Evolutionary conservation across 2,113 vertebrate species (phyloP), one percentile per base, ranked within the genome.

Genomic region (Tetrax tetrax): DNA sequence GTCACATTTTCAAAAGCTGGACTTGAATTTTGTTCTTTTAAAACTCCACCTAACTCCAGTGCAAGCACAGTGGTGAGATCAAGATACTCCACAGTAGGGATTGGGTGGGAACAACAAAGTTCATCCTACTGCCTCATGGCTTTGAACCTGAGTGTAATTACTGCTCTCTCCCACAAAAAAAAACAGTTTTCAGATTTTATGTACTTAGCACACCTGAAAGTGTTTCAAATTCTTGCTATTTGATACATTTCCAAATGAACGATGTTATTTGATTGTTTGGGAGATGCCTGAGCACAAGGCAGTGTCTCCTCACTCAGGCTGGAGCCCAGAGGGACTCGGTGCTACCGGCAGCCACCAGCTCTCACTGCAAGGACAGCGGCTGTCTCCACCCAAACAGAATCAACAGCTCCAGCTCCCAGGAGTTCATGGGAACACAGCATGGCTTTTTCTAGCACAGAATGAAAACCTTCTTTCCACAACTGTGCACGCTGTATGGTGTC

Each of bases 401-500:
- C 48, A 87, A 24, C 59, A 37, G 4, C 76, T 60, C 35, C 68
- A 22, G 51, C 31, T 50, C 72, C 77, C 18, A 25, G 16, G 50
- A 33, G 65, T 7, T 80, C 76, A 47, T 4, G 16, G 35, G 7
- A 88, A 64, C 53, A 28, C 16, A 20, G 33, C 24, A 41, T 19
- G 25, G 10, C 3, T 59, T 68, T 47, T 77, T 14, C 68, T 8
- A 74, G 56, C 72, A 81, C 37, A 21, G 54, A 63, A 74, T 18
- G 3, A 86, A 68, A 53, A 53, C 27, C 27, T 15, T 5, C 38
- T 70, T 27, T 50, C 56, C 43, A 54, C 43, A 88, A 6, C 60
- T 8, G 7, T 0, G 13, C 10, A 51, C 56, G 51, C 38, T 65
- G 25, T 4, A 64, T 0, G 0, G 14, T 59, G 24, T 2, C 45